phyloP scores from a whole-genome alignment of 2,113 vertebrate genomes.

The Ascaphus truei region DNA sequence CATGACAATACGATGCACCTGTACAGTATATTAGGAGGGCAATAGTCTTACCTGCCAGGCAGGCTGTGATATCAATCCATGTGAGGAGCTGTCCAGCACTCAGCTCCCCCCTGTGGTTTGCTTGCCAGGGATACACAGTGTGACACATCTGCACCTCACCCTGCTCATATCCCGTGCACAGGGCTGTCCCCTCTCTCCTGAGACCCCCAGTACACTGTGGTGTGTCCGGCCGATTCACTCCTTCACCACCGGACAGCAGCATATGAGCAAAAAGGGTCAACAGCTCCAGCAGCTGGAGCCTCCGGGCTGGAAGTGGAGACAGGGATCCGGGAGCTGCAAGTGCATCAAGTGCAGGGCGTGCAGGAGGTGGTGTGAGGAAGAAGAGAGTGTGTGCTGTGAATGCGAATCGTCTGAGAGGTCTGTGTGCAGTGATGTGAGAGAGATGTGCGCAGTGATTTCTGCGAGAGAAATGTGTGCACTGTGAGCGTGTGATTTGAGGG shows the following conservation, averaged over 20 bases:
- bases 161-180: not conserved
- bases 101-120: constrained; percentile 55
- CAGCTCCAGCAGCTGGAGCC: not conserved
- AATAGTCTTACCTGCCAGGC: constrained; percentile 59
- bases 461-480: not conserved
- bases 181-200: not conserved
- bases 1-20: too few species aligned
- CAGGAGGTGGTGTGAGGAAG: too few species aligned
- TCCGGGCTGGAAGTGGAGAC: not conserved
- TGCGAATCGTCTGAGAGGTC: too few species aligned
- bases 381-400: not conserved
- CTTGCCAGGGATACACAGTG: constrained; percentile 55
- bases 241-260: not conserved
- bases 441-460: too few species aligned
- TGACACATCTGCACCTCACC: constrained; percentile 59
- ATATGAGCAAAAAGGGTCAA: not conserved
- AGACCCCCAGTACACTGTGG: too few species aligned
- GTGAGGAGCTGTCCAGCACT: constrained; percentile 64
- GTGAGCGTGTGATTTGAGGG: not conserved
- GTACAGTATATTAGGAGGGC: too few species aligned
- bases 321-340: not conserved
- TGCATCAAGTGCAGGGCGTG: not conserved
- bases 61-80: constrained; percentile 68
- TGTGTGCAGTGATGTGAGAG: too few species aligned
- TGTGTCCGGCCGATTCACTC: not conserved